A percentile compares a stretch with the other conserved stretches of the same genome.
These are phyloP conservation scores for Diaprepes abbreviatus DNA, from an alignment of 2,888 invertebrate species.

Conservation along the genomic window DNA sequence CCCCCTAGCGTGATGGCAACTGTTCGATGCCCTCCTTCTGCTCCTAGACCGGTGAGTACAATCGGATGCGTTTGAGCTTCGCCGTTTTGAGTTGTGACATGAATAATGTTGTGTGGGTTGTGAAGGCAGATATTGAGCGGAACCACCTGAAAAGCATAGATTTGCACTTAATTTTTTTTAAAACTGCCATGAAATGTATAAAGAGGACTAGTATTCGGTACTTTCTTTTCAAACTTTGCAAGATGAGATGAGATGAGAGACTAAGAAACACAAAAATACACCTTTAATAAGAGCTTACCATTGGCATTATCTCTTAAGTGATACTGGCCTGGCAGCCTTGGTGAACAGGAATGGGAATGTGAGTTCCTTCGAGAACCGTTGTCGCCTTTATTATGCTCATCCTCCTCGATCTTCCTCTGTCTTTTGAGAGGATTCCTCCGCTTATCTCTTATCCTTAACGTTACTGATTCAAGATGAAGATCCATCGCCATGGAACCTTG, in stretches of 20 bases:
- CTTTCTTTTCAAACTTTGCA: too few species aligned
- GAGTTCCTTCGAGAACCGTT: conserved; percentile 60
- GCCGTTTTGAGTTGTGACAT: conserved; percentile 55
- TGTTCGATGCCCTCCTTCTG: conserved; percentile 36
- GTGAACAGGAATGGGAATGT: conserved; percentile 65
- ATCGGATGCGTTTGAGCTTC: conserved; percentile 68
- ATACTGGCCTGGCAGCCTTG: conserved; percentile 55
- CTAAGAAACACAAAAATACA: too few species aligned
- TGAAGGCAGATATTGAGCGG: conserved; percentile 60
- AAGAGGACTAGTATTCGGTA: too few species aligned
- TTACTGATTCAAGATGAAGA: conserved; percentile 77
- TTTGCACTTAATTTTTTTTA: too few species aligned
- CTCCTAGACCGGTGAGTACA: conserved; percentile 59
- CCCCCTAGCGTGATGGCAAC: conserved; percentile 43
- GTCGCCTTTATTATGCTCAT: conserved; percentile 65
- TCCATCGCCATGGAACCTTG: conserved; percentile 85
- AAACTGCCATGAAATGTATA: not conserved
- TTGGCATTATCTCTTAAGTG: conserved; percentile 57
- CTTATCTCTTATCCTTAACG: conserved; percentile 71
- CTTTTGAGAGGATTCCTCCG: conserved; percentile 81
- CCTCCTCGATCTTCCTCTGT: conserved; percentile 83
- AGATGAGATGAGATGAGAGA: too few species aligned
- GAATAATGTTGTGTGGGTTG: conserved; percentile 55
- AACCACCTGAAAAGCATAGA: conserved; percentile 55
- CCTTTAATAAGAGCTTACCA: conserved; percentile 46